These are phyloP conservation scores for Morone chrysops DNA, from an alignment of 2,113 vertebrate species.

Conservation along the genomic window DNA sequence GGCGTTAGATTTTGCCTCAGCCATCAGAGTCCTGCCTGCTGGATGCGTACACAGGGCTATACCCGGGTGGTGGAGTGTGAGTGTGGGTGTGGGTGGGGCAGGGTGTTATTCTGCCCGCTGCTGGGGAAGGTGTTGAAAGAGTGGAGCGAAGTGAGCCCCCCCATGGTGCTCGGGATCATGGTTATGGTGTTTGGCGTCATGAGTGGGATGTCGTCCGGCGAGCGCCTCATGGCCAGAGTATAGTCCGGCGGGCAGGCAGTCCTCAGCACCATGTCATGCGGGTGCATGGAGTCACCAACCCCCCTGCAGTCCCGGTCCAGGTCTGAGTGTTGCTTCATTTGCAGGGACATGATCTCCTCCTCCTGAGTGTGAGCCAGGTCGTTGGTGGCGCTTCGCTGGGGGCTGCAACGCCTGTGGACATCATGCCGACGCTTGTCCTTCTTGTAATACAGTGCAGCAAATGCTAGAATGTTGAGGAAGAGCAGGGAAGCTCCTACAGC, in stretches of 20 bases:
- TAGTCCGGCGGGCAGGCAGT: slow-evolving; percentile 99
- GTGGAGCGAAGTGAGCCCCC: slow-evolving; percentile 95
- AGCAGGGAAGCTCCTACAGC: slow-evolving; percentile 97
- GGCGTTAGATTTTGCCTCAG: slow-evolving; percentile 47
- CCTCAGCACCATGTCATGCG: slow-evolving; percentile 96
- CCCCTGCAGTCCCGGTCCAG: slow-evolving; percentile 93
- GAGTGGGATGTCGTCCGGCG: slow-evolving; percentile 97
- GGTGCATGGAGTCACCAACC: slow-evolving; percentile 90
- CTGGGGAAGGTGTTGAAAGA: slow-evolving; percentile 96
- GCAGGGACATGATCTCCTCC: slow-evolving; percentile 99
- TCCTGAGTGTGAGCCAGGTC: slow-evolving; percentile 97
- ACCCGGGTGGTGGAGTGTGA: slow-evolving; percentile 99
- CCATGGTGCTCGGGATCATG: slow-evolving; percentile 99
- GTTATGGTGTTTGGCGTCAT: slow-evolving; percentile 99
- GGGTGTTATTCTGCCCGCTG: slow-evolving; percentile 98
- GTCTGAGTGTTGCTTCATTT: slow-evolving; percentile 99
- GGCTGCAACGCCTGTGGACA: slow-evolving; percentile 95
- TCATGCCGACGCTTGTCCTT: slow-evolving; percentile 98
- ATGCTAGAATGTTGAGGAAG: slow-evolving; percentile 98
- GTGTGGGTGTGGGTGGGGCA: slow-evolving; percentile 95
- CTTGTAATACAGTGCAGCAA: slow-evolving; percentile 98
- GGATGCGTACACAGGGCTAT: slow-evolving; percentile 87
- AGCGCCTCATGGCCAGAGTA: slow-evolving; percentile 98
- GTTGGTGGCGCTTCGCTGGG: slow-evolving; percentile 92
- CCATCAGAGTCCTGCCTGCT: slow-evolving; percentile 60